Conservation (phyloP, 2,888 invertebrate species). For the Drosophila algonquin region DNA sequence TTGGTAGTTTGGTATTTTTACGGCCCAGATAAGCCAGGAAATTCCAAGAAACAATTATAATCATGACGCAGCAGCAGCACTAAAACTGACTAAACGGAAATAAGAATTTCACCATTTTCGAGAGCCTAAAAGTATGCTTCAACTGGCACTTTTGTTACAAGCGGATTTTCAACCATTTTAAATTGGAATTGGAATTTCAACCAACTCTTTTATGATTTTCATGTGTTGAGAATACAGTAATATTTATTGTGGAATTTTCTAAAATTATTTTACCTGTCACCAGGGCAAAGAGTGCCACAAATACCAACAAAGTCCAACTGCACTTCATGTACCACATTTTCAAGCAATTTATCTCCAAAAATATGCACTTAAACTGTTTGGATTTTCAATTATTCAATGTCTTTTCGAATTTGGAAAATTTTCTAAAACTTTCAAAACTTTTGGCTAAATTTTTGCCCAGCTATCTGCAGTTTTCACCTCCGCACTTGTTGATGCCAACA, state of each 20-base stretch:
- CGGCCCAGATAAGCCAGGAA: slow-evolving; percentile 42
- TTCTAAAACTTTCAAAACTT: slow-evolving; percentile 4
- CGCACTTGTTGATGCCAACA: slow-evolving; percentile 46
- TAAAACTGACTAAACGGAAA: slow-evolving; percentile 19
- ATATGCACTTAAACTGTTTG: slow-evolving; percentile 18
- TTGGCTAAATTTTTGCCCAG: slow-evolving; percentile 24
- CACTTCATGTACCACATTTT: slow-evolving; percentile 68
- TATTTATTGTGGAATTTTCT: background rate
- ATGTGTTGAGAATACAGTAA: background rate
- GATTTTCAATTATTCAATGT: slow-evolving; percentile 21
- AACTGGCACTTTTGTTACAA: background rate
- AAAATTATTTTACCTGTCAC: slow-evolving; percentile 62
- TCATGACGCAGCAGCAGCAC: background rate
- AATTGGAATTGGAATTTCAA: background rate
- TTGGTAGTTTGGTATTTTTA: slow-evolving; percentile 62
- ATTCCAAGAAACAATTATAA: slow-evolving; percentile 41
- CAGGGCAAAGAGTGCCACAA: slow-evolving; percentile 62
- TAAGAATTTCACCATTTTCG: slow-evolving; percentile 27
- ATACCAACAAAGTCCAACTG: slow-evolving; percentile 60
- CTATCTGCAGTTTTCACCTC: slow-evolving; percentile 22
- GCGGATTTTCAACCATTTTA: too few species aligned
- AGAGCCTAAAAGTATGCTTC: slow-evolving; percentile 28
- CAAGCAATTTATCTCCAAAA: slow-evolving; percentile 6
- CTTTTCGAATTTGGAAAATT: slow-evolving; percentile 31
- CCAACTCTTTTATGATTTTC: background rate